Percentiles rank a stretch among this genome's conserved stretches.
Conservation (phyloP, 1,140 invertebrate genomes). For the Homalodisca vitripennis region DNA sequence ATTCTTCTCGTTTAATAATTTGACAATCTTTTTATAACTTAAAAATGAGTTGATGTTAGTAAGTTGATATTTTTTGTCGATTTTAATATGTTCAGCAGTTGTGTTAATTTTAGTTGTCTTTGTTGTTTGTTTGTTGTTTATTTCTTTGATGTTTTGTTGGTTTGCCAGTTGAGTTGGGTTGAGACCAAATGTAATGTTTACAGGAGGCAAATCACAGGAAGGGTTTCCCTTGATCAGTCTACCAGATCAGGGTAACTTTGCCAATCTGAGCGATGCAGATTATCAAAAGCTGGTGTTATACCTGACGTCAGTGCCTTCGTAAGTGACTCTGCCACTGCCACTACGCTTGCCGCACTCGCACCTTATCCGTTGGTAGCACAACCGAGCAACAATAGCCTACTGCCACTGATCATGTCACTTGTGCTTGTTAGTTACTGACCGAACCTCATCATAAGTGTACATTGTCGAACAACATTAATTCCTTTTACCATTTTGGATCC, state of each 20-base stretch:
- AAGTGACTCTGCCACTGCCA: constrained; percentile 50
- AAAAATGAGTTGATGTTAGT: too few species aligned
- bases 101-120: constrained; percentile 13
- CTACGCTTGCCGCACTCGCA: background rate
- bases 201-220: constrained; percentile 85
- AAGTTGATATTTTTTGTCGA: background rate
- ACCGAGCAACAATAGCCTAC: too few species aligned
- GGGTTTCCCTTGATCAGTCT: constrained; percentile 92
- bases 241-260: constrained; percentile 87
- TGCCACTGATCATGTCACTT: too few species aligned
- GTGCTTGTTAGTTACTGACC: too few species aligned
- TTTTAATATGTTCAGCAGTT: background rate
- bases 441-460: too few species aligned
- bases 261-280: constrained; percentile 77
- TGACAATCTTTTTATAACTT: too few species aligned
- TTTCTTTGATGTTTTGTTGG: constrained; percentile 18
- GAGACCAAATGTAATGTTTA: constrained; percentile 38
- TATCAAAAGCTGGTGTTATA: constrained; percentile 91
- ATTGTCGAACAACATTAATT: too few species aligned
- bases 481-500: too few species aligned
- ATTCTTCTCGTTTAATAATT: too few species aligned
- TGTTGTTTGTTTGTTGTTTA: constrained; percentile 31
- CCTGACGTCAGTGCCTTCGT: constrained; percentile 92
- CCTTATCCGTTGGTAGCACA: too few species aligned
- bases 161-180: background rate